Evolutionary conservation across 1,140 invertebrate genomes (phyloP), one percentile per base, ranked within the genome.

Genomic region (Hypsibius dujardini): DNA sequence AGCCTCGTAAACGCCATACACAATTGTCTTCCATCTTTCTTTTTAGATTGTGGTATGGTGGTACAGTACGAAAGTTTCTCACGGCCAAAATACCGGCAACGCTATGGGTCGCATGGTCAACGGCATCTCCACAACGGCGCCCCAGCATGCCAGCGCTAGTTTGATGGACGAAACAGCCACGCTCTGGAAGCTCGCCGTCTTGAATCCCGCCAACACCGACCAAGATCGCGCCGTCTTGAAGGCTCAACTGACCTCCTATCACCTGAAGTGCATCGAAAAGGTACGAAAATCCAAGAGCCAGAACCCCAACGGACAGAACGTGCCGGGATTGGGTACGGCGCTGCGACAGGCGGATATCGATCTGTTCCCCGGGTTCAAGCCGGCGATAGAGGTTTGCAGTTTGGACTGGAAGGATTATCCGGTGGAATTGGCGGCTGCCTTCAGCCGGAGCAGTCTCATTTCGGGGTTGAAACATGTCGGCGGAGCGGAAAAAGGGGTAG

Each of bases 81-180:
- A 79, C 71, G 82, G 82, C 47, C 79, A 75, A 73, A 76, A 73
- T 42, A 75, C 84, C 28, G 78, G 79, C 47, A 28, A 28, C 28
- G 28, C 28, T 28, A 79, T 83, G 74, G 76, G 79, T 59, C 81
- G 79, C 72, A 85, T 87, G 28, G 85, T 86, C 47, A 90, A 88
- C 76, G 88, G 75, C 67, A 75, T 75, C 70, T 90, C 76, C 88
- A 92, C 75, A 87, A 85, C 75, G 90, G 88, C 76, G 85, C 86
- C 1, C 45, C 91, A 94, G 76, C 89, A 93, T 77, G 92, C 93
- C 0, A 92, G 92, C 77, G 88, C 92, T 1, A 93, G 90, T 14
- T 82, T 98, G 0, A 98, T 93, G 79, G 95, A 98, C 78, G 95
- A 98, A 82, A 91, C 98, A 71, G 95, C 98, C 42, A 85, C 90